phyloP scores from a whole-genome alignment of 2,113 vertebrate species.

The Eira barbara region DNA sequence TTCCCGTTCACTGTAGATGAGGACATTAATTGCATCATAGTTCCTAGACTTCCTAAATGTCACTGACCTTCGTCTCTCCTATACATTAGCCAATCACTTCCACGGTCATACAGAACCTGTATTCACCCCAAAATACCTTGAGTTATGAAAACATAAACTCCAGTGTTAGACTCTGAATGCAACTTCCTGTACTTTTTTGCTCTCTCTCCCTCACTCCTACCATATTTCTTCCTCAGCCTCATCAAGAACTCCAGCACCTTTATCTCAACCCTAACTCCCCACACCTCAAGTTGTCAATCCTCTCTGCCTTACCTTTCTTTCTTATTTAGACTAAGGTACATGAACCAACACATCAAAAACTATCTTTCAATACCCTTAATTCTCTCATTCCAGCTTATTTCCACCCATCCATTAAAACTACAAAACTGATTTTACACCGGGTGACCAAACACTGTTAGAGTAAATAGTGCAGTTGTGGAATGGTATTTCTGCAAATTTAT shows the following conservation, averaged over 20 bases:
- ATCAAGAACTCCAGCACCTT: not conserved
- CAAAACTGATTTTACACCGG: not conserved
- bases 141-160: not conserved
- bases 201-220: not conserved
- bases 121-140: not conserved
- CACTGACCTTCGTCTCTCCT: not conserved
- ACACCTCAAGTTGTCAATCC: not conserved
- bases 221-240: not conserved
- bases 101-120: not conserved
- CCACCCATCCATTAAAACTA: not conserved
- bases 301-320: not conserved
- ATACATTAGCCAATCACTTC: not conserved
- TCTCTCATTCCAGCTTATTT: not conserved
- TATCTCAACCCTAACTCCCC: not conserved
- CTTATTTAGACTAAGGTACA: not conserved
- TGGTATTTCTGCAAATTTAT: not conserved
- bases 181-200: not conserved
- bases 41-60: not conserved
- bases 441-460: not conserved
- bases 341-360: not conserved
- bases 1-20: not conserved
- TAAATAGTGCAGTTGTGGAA: not conserved
- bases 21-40: not conserved
- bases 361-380: not conserved
- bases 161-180: not conserved